Conservation (phyloP, 2,888 invertebrate species). For the Hesperia comma region DNA sequence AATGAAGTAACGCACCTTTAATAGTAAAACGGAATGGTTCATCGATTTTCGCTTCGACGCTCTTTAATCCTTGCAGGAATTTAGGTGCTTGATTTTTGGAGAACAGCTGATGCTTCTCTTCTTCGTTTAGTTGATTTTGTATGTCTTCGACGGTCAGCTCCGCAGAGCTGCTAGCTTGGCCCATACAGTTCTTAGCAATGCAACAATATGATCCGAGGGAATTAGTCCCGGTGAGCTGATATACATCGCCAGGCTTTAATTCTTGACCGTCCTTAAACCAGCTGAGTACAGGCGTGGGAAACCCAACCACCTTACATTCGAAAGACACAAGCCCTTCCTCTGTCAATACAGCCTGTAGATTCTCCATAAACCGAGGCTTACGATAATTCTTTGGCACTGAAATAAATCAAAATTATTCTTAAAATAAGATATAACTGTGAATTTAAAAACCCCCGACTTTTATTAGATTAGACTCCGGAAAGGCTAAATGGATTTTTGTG, state of each 20-base stretch:
- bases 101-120: slow-evolving; percentile 90
- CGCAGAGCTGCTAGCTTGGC: slow-evolving; percentile 93
- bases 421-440: too few species aligned
- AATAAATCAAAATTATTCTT: slow-evolving; percentile 39
- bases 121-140: slow-evolving; percentile 93
- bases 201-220: slow-evolving; percentile 95
- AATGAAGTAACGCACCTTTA: slow-evolving; percentile 82
- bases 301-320: slow-evolving; percentile 96
- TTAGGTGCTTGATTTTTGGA: slow-evolving; percentile 92
- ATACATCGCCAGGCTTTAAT: slow-evolving; percentile 95
- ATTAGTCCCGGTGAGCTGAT: slow-evolving; percentile 95
- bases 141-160: slow-evolving; percentile 96
- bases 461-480: too few species aligned
- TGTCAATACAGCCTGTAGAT: slow-evolving; percentile 93
- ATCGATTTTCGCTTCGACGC: slow-evolving; percentile 92
- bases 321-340: slow-evolving; percentile 96
- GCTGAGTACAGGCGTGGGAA: slow-evolving; percentile 92
- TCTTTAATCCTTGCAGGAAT: slow-evolving; percentile 91
- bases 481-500: too few species aligned
- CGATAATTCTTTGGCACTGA: slow-evolving; percentile 96
- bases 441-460: too few species aligned
- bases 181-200: slow-evolving; percentile 95
- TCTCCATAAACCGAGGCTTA: slow-evolving; percentile 95
- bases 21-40: slow-evolving; percentile 92
- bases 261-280: slow-evolving; percentile 98